Evolutionary conservation across 2,113 vertebrate genomes (phyloP), one percentile per base, ranked within the genome.

Genomic region (Tyrannus savana): DNA sequence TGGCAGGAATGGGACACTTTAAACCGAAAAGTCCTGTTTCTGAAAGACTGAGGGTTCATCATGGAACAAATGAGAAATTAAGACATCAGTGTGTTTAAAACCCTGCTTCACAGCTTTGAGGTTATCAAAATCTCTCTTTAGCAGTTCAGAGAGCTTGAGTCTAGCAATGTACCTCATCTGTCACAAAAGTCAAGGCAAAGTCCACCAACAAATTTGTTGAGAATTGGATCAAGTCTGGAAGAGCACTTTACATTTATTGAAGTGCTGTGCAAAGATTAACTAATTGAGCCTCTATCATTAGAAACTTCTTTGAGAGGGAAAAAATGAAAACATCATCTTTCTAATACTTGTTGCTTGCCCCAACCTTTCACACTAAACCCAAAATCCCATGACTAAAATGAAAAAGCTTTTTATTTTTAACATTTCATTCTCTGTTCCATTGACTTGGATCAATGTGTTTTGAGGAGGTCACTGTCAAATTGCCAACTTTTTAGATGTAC

Each of bases 381-480:
- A 93, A 94, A 87, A 71, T 75, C 84, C 71, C 67, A 41, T 80
- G 28, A 82, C 66, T 94, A 84, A 76, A 82, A 88, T 53, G 42
- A 67, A 90, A 93, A 96, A 87, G 80, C 66, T 82, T 96, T 97
- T 97, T 94, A 93, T 95, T 96, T 97, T 97, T 94, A 95, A 96
- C 94, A 90, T 90, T 86, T 72, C 50, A 68, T 95, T 97, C 84
- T 94, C 87, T 92, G 79, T 97, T 98, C 79, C 92, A 93, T 95
- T 95, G 95, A 42, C 90, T 96, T 95, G 92, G 91, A 97, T 68
- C 62, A 75, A 76, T 84, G 93, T 74, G 50, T 96, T 94, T 97
- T 87, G 94, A 95, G 95, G 95, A 97, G 97, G 96, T 97, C 95
- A 92, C 66, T 96, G 89, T 93, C 86, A 97, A 98, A 98, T 97